phyloP scores from a whole-genome alignment of 2,888 invertebrate species.

The Eristalinus sepulchralis region DNA sequence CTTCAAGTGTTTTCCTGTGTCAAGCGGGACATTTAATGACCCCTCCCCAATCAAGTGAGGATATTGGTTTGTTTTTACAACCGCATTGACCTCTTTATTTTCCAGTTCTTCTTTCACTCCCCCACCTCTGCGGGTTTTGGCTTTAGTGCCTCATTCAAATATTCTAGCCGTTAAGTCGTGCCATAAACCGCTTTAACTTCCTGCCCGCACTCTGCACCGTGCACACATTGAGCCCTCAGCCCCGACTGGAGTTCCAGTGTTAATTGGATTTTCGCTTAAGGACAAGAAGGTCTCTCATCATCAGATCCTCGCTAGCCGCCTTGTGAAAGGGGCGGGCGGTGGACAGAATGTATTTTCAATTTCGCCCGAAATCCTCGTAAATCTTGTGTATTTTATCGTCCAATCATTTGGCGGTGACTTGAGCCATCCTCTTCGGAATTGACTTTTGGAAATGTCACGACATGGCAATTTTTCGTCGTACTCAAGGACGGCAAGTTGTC shows the following conservation, averaged over 20 bases:
- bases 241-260: not conserved
- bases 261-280: slow-evolving; percentile 18
- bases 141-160: slow-evolving; percentile 25
- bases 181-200: slow-evolving; percentile 7
- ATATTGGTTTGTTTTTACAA: slow-evolving; percentile 31
- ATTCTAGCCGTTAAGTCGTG: slow-evolving; percentile 8
- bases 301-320: not conserved
- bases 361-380: slow-evolving; percentile 1
- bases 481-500: not conserved
- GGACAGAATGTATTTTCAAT: slow-evolving; percentile 10
- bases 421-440: not conserved
- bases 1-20: not conserved
- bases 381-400: slow-evolving; percentile 7
- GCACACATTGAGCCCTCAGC: not conserved
- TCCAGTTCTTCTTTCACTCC: not conserved
- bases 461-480: not conserved
- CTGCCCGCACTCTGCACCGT: not conserved
- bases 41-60: not conserved
- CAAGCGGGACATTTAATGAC: not conserved
- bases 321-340: too few relatives aligned
- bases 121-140: too few relatives aligned
- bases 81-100: slow-evolving; percentile 21
- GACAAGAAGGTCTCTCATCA: not conserved
- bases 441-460: not conserved
- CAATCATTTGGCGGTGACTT: not conserved